Evolutionary conservation across 2,797 vertebrate species (phyloP), one percentile per base, ranked within the genome.

Genomic region (Bovichtus diacanthus): DNA sequence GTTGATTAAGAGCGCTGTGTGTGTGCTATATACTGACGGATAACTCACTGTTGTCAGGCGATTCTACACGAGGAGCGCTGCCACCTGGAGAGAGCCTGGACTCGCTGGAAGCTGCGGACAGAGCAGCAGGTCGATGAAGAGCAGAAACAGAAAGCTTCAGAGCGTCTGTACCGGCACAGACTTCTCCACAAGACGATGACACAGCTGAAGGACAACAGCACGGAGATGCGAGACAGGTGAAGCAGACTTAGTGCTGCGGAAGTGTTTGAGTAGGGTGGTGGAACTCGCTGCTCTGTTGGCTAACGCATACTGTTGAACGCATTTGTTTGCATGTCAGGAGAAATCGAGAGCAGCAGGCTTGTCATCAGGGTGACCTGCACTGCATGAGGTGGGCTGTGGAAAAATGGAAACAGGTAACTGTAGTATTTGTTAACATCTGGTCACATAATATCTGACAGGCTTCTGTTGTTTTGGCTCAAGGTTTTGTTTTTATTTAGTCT

Each of bases 361-460:
- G 65, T 55, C 75, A 1, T 58, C 95, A 95, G 84, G 82, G 93
- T 16, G 82, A 79, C 0, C 81, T 79, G 8, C 71, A 47, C 78
- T 87, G 92, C 80, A 78, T 95, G 84, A 90, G 43, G 61, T 72
- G 79, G 87, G 84, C 95, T 79, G 94, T 97, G 92, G 87, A 74
- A 75, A 91, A 89, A 82, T 99, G 97, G 97, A 94, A 87, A 79
- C 75, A 96, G 97, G 97, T 99, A 50, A 34, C 8, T 23, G 9
- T 25, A n/a, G 10, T 64, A 23, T 54, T 78, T 44, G 2, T 21
- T 36, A 38, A 0, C 18, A 51, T 54, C 9, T 44, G 41, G 44
- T 38, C 31, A 59, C 18, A 5, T 4, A 16, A 12, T 34, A 51
- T 16, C 10, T 19, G 12, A n/a, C 27, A 2, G 21, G 18, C 13